phyloP scores from a whole-genome alignment of 2,888 invertebrate species.

The Thysanoteuthis rhombus region DNA sequence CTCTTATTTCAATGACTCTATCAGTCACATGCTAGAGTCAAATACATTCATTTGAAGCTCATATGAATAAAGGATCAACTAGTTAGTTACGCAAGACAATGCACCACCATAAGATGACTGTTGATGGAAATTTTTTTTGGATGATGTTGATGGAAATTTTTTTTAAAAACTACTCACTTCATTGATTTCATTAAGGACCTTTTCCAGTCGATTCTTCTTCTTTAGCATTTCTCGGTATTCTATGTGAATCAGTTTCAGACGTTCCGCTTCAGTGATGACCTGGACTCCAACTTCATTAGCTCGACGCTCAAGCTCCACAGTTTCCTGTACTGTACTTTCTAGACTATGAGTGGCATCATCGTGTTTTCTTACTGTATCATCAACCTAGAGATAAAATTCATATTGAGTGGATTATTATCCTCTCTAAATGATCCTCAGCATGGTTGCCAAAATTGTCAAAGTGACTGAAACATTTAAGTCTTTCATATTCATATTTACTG shows the following conservation, averaged over 20 bases:
- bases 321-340: slow-evolving; percentile 52
- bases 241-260: slow-evolving; percentile 47
- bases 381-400: slow-evolving; percentile 40
- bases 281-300: slow-evolving; percentile 59
- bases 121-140: no score
- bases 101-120: no score
- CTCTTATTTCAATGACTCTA: no score
- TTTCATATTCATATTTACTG: no score
- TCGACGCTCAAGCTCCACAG: slow-evolving; percentile 58
- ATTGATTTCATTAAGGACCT: slow-evolving; percentile 56
- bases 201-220: slow-evolving; percentile 52
- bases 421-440: not conserved
- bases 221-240: slow-evolving; percentile 52
- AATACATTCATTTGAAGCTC: no score
- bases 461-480: no score
- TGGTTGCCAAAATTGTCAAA: no score
- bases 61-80: no score
- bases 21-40: no score
- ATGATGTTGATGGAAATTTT: no score
- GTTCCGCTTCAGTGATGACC: slow-evolving; percentile 56
- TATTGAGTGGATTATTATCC: not conserved
- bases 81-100: no score
- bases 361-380: slow-evolving; percentile 53
- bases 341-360: slow-evolving; percentile 54
- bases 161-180: slow-evolving; percentile 48